Percentiles rank a stretch among this genome's conserved stretches.
These are phyloP conservation scores for Eristalis intricaria DNA, from an alignment of 2,888 invertebrate species.

Conservation along the genomic window DNA sequence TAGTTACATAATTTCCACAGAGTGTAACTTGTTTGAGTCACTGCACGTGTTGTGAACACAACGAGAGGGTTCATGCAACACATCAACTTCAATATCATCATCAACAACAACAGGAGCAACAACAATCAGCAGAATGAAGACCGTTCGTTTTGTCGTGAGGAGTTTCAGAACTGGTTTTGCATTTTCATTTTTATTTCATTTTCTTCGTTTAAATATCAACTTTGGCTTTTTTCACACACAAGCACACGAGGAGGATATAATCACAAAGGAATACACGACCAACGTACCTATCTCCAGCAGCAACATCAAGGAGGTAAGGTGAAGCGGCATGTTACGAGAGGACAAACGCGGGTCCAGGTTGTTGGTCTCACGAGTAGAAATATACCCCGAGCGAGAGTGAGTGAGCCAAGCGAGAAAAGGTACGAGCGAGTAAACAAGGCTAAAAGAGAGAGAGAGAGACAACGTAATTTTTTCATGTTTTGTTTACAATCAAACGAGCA, in stretches of 20 bases:
- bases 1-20: background rate
- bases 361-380: constrained; percentile 45
- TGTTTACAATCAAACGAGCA: constrained; percentile 63
- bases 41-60: constrained; percentile 9
- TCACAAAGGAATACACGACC: constrained; percentile 33
- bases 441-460: background rate
- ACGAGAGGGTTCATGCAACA: constrained; percentile 2
- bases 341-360: constrained; percentile 52
- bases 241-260: background rate
- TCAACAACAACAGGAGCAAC: constrained; percentile 18
- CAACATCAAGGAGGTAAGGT: constrained; percentile 1
- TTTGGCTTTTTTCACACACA: constrained; percentile 36
- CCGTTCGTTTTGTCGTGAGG: constrained; percentile 40
- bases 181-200: constrained; percentile 19
- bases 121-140: constrained; percentile 23
- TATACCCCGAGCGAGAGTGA: background rate
- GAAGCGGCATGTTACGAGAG: constrained; percentile 15
- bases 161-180: constrained; percentile 54
- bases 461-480: constrained; percentile 34
- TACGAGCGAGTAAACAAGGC: background rate
- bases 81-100: constrained; percentile 1
- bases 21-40: constrained; percentile 12
- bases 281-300: background rate
- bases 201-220: constrained; percentile 41
- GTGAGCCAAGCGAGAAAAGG: background rate